phyloP scores from a whole-genome alignment of 2,113 vertebrate species.

The Bujurquina vittata region DNA sequence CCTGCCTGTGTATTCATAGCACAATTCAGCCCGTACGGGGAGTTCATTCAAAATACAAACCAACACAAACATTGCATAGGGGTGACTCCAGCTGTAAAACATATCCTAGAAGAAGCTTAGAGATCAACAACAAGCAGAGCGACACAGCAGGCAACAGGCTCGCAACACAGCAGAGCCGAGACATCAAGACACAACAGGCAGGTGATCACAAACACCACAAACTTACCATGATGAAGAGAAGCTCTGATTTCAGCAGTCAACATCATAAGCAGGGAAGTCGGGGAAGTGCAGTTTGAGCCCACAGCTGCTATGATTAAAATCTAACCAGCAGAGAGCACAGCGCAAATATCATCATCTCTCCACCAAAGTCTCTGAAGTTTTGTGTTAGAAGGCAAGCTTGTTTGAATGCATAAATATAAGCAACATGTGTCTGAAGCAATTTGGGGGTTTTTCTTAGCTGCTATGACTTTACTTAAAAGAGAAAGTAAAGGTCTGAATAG shows the following conservation, averaged over 20 bases:
- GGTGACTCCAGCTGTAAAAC: not conserved
- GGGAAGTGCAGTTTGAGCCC: not conserved
- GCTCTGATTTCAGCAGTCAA: not conserved
- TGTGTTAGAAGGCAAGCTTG: not conserved
- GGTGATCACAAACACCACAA: not conserved
- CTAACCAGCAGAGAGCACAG: not conserved
- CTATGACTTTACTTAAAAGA: not conserved
- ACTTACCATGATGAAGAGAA: not conserved
- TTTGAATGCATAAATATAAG: not conserved
- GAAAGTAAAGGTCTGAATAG: not conserved
- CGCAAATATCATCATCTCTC: not conserved
- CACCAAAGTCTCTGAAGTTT: not conserved
- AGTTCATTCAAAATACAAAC: not conserved
- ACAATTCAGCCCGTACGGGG: not conserved
- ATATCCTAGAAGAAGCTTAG: not conserved
- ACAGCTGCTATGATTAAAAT: conserved; percentile 4
- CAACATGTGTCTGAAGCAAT: not conserved
- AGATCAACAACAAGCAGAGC: not conserved
- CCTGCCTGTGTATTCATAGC: not conserved
- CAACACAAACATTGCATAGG: not conserved
- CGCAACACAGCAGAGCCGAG: not conserved
- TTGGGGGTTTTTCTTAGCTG: not conserved
- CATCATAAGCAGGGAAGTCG: not conserved
- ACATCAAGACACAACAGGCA: not conserved
- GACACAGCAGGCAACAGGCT: not conserved